Evolutionary conservation across 2,113 vertebrate genomes (phyloP), one percentile per base, ranked within the genome.

Genomic region (Oncorhynchus tshawytscha): DNA sequence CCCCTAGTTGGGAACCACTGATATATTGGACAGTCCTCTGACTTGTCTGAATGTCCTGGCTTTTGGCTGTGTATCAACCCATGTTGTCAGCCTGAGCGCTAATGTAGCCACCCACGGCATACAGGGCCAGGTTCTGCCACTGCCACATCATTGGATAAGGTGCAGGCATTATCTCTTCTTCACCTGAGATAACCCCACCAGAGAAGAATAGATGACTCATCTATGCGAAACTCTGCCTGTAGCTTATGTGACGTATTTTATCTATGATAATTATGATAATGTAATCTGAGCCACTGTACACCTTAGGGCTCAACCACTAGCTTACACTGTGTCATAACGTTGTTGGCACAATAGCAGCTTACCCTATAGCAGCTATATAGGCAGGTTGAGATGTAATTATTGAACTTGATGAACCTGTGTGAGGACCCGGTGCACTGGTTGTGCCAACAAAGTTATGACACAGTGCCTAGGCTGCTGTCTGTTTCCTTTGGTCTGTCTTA

Each of bases 111-210:
- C 2, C 66, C 31, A 71, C 51, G 67, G 45, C 82, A 81, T 78
- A 81, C 74, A 69, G 12, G 80, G 77, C 18, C 48, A 74, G 69
- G 62, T 79, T 81, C 75, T 68, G 74, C 71, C 39, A 39, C 39
- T 39, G 39, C 39, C 70, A 72, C 74, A 85, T 76, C 81, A 81
- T 81, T 76, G 82, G 79, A 77, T 84, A 76, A 81, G 51, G 60
- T 88, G 87, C 9, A 9, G 12, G 39, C 39, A 45, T 45, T 45
- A 84, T 62, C 29, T 15, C 39, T 45, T 45, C 71, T 78, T 89
- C 72, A 90, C 90, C 89, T 90, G 73, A 82, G 68, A 81, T 86
- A 78, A 89, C 86, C 82, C 75, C 67, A 68, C 45, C 66, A 70
- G 60, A 67, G 74, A 60, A 82, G 60, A 15, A 54, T 54, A 5